Evolutionary conservation across 2,113 vertebrate genomes (phyloP), one percentile per base, ranked within the genome.

Genomic region (Solea senegalensis): DNA sequence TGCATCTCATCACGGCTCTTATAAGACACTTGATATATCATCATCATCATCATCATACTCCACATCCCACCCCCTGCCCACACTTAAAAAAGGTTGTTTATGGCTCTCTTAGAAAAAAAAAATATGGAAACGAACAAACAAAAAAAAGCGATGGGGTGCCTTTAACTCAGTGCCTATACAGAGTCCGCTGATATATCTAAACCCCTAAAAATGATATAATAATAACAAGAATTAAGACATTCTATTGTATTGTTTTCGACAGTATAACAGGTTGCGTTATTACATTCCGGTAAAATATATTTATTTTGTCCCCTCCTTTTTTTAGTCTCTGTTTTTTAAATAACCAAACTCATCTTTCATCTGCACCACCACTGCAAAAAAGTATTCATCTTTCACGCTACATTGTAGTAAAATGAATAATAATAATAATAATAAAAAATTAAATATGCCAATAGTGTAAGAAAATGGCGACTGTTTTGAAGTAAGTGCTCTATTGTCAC

Each of bases 231-330:
- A 90, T 91, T 93, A 93, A 94, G 92, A 94, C 91, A 81, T 93
- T 93, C 87, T 91, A 91, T 90, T 90, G 74, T 82, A 90, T 89
- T 93, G 89, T 95, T 91, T 88, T 91, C 80, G 90, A 88, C 91
- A 90, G 82, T 83, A 84, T 86, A 84, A 65, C 82, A 87, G 81
- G 82, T 81, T 82, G 86, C 70, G 84, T 86, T 88, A 75, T 90
- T 90, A 90, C 89, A 90, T 90, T 86, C 80, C 68, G 86, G 82
- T 88, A 90, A 83, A 75, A 87, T 88, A 85, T 86, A 77, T 86
- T 76, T 63, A 6, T 48, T 5, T 9, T 39, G 28, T 56, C 40
- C 46, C 60, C 39, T 7, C 40, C 2, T 41, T 8, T 28, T 26
- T 77, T 82, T 76, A 63, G 61, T 45, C 41, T 62, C 14, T 39